Conservation (phyloP, 2,888 invertebrate species). For the Tipula confusa region DNA sequence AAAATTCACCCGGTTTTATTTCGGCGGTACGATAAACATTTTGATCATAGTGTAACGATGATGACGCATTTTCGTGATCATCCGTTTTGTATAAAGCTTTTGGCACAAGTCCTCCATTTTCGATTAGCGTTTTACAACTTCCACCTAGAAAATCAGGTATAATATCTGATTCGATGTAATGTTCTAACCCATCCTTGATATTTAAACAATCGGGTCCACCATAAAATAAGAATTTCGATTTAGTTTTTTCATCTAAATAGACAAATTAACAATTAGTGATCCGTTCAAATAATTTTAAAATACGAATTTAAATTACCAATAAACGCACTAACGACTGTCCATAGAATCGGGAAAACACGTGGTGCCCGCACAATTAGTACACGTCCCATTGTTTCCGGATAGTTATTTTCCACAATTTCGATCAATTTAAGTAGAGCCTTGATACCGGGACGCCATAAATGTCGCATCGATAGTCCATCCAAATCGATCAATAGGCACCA, state of each 20-base stretch:
- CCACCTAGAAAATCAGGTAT: constrained; percentile 94
- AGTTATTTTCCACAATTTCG: constrained; percentile 87
- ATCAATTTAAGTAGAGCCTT: constrained; percentile 64
- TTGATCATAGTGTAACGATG: constrained; percentile 35
- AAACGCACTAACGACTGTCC: constrained; percentile 92
- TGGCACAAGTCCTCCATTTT: constrained; percentile 84
- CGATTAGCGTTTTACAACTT: constrained; percentile 76
- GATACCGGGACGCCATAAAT: constrained; percentile 91
- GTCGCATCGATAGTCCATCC: constrained; percentile 91
- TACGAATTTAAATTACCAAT: constrained; percentile 58
- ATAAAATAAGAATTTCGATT: constrained; percentile 87
- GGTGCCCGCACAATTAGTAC: constrained; percentile 89
- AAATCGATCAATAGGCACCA: constrained; percentile 90
- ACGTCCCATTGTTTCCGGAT: constrained; percentile 91
- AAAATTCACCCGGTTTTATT: constrained; percentile 55
- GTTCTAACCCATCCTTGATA: constrained; percentile 72
- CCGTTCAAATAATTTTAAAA: not conserved
- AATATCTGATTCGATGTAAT: constrained; percentile 78
- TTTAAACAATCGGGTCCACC: constrained; percentile 82
- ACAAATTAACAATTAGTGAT: constrained; percentile 32
- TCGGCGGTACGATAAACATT: constrained; percentile 47
- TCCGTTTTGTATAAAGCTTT: constrained; percentile 73
- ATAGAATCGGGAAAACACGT: constrained; percentile 88
- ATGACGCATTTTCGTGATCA: constrained; percentile 35
- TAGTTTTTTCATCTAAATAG: constrained; percentile 84